A percentile compares a stretch with the other conserved stretches of the same genome.
These are phyloP conservation scores for Lepeophtheirus salmonis DNA, from an alignment of 1,140 invertebrate species.

Conservation along the genomic window DNA sequence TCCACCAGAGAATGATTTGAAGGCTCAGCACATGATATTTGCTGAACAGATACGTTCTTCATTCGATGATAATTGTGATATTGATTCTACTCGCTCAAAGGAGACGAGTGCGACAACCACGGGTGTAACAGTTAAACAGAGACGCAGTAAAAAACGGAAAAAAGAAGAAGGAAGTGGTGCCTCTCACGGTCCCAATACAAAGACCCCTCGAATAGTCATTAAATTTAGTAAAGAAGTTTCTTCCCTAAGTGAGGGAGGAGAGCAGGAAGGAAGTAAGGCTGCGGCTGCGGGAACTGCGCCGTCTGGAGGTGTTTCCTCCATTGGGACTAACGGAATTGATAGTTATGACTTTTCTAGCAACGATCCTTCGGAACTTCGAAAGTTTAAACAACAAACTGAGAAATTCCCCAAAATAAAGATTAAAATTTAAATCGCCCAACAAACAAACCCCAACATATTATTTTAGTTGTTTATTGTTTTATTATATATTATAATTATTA, in stretches of 20 bases:
- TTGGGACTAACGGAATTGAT: not conserved
- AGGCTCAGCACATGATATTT: constrained; percentile 8
- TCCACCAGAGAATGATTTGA: not conserved
- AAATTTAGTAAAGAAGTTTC: constrained; percentile 17
- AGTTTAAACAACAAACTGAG: not conserved
- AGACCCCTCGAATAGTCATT: constrained; percentile 16
- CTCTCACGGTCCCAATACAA: not conserved
- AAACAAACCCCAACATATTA: not conserved
- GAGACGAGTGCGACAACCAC: too few species aligned
- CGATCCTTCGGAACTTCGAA: not conserved
- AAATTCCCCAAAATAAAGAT: constrained; percentile 8
- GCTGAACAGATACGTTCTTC: constrained; percentile 5
- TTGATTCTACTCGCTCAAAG: too few species aligned
- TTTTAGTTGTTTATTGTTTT: not conserved
- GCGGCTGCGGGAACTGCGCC: not conserved
- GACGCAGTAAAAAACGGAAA: not conserved
- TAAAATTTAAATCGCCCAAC: not conserved
- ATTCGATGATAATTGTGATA: constrained; percentile 5
- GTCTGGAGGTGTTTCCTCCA: not conserved
- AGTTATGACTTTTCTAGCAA: not conserved
- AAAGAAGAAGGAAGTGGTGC: not conserved
- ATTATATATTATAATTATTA: too few species aligned
- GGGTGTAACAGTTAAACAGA: too few species aligned
- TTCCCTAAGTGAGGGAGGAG: not conserved
- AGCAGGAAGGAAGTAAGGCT: not conserved